phyloP scores from a whole-genome alignment of 2,888 invertebrate genomes.

The Acrocyrtus sp. region DNA sequence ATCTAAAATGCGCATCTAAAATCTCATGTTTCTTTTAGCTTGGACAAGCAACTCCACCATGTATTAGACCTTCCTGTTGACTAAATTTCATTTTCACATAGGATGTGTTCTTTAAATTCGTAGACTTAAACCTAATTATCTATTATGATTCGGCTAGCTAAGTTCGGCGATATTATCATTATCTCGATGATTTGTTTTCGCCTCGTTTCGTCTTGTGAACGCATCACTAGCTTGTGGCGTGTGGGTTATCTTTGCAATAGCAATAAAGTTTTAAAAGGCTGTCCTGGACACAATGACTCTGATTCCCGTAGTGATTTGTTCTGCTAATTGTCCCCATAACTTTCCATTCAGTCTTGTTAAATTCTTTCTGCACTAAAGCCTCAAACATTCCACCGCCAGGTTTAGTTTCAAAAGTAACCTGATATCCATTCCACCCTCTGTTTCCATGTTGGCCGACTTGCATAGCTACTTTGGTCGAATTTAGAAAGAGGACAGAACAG shows the following conservation, averaged over 20 bases:
- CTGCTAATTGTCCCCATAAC: conserved; percentile 72
- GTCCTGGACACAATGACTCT: conserved; percentile 66
- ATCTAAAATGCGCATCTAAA: too few relatives aligned
- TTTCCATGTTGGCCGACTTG: conserved; percentile 72
- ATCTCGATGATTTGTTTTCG: too few relatives aligned
- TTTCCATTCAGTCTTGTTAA: conserved; percentile 6
- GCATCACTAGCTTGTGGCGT: too few relatives aligned
- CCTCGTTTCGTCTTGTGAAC: too few relatives aligned
- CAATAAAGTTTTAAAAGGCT: conserved; percentile 65
- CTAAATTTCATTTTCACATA: too few relatives aligned
- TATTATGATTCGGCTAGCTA: too few relatives aligned
- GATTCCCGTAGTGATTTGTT: conserved; percentile 66
- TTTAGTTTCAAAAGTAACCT: conserved; percentile 66
- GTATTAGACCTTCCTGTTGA: too few relatives aligned
- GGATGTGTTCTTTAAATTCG: too few relatives aligned
- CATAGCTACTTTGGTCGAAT: conserved; percentile 68
- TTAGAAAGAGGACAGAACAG: conserved; percentile 75
- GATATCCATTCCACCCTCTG: conserved; percentile 52
- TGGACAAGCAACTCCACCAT: too few relatives aligned
- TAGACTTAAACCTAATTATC: too few relatives aligned
- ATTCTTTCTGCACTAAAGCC: conserved; percentile 72
- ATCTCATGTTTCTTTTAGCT: too few relatives aligned
- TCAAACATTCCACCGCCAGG: conserved; percentile 83
- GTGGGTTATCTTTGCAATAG: conserved; percentile 64
- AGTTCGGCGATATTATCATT: too few relatives aligned